A percentile compares a stretch with the other conserved stretches of the same genome.
Conservation (phyloP, 1,140 invertebrate species). For the Metopolophium dirhodum region DNA sequence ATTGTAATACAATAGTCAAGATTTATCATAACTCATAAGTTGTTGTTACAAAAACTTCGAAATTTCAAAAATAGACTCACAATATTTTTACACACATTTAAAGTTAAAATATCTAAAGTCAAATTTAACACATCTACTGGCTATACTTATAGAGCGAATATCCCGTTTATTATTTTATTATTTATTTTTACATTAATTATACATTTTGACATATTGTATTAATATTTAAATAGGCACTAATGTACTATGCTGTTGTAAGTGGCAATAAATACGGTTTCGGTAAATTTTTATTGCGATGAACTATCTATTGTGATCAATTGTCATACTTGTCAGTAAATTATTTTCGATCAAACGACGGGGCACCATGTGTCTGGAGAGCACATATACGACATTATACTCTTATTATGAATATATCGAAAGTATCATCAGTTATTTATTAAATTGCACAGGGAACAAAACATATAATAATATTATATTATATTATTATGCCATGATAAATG, state of each 20-base stretch:
- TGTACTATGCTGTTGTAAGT: not conserved
- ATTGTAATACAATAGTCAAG: too few species aligned
- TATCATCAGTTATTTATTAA: not conserved
- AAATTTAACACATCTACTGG: not conserved
- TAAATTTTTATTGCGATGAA: not conserved
- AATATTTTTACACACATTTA: too few species aligned
- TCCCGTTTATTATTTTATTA: not conserved
- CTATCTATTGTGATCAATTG: not conserved
- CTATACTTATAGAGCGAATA: not conserved
- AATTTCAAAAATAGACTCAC: too few species aligned
- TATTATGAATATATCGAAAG: not conserved
- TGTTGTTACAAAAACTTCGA: too few species aligned
- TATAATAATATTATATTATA: not conserved
- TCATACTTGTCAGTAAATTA: not conserved
- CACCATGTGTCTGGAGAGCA: not conserved
- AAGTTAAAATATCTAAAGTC: not conserved
- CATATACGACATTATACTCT: not conserved
- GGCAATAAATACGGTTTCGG: not conserved
- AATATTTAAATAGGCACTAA: not conserved
- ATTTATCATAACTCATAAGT: too few species aligned
- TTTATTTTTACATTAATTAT: not conserved
- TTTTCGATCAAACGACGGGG: not conserved
- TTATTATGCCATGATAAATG: not conserved
- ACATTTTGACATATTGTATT: not conserved
- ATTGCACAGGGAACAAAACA: not conserved